Percentiles rank a stretch among this genome's conserved stretches.
Evolutionary conservation across 1,140 invertebrate genomes (phyloP).

Genomic region (Drosophila ananassae): DNA sequence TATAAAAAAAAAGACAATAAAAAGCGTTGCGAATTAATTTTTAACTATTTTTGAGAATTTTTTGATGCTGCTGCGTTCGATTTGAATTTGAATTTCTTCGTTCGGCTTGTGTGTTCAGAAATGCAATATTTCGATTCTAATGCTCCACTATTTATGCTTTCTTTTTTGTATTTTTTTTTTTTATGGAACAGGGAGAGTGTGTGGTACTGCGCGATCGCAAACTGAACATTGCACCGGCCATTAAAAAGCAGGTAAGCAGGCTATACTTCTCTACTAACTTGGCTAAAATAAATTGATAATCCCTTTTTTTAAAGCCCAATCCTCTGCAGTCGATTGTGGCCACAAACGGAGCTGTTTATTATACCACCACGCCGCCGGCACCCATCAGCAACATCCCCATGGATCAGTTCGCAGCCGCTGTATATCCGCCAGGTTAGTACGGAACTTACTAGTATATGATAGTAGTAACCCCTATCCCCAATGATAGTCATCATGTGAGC

Average conservation of each 20-base stretch:
- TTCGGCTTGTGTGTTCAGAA: constrained; percentile 77
- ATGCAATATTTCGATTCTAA: constrained; percentile 58
- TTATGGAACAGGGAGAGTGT: constrained; percentile 87
- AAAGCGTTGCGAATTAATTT: constrained; percentile 70
- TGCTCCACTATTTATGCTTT: constrained; percentile 47
- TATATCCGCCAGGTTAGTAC: constrained; percentile 82
- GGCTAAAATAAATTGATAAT: neutral
- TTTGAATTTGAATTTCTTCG: constrained; percentile 80
- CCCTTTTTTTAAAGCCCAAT: constrained; percentile 48
- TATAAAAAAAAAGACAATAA: constrained; percentile 36
- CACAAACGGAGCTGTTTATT: constrained; percentile 84
- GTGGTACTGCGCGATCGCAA: constrained; percentile 92
- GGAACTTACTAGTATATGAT: neutral
- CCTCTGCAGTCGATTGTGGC: constrained; percentile 80
- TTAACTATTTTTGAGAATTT: constrained; percentile 53
- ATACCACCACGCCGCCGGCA: constrained; percentile 83
- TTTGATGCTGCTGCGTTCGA: constrained; percentile 82
- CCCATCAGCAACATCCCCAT: constrained; percentile 84
- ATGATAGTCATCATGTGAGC: constrained; percentile 8
- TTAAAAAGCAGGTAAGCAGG: constrained; percentile 91
- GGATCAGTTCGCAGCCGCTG: constrained; percentile 84
- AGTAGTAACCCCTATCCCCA: too few relatives aligned
- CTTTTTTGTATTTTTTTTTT: constrained; percentile 24
- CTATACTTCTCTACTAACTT: neutral
- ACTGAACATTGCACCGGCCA: constrained; percentile 95